Percentiles rank a stretch among this genome's conserved stretches.
phyloP scores from a whole-genome alignment of 2,113 vertebrate species.

The Forbesichthys agassizii region DNA sequence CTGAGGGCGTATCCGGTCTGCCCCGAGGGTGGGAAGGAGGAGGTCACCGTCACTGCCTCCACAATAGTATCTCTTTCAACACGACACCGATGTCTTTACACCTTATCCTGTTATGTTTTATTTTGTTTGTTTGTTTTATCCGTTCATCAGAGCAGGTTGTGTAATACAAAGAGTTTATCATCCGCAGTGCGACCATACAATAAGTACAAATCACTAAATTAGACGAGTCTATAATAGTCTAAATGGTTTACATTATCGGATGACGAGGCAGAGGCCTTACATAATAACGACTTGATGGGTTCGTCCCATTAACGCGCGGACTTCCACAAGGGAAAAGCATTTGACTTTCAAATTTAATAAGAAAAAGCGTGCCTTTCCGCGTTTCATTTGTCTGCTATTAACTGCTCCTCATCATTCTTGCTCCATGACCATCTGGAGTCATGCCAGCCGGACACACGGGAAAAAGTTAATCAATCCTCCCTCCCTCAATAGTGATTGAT shows the following conservation, averaged over 20 bases:
- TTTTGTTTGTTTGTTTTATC: conserved; percentile 2
- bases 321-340: conserved; percentile 88
- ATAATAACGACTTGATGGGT: conserved; percentile 13
- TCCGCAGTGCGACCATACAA: not conserved
- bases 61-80: conserved; percentile 64
- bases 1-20: conserved; percentile 90
- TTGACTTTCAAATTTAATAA: conserved; percentile 99
- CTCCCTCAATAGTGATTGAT: conserved; percentile 91
- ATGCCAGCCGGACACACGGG: conserved; percentile 82
- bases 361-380: conserved; percentile 91
- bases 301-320: conserved; percentile 68
- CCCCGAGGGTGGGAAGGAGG: conserved; percentile 91
- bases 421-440: conserved; percentile 84
- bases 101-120: conserved; percentile 12
- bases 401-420: conserved; percentile 87
- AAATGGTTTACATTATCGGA: conserved; percentile 1
- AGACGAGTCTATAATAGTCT: not conserved
- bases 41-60: conserved; percentile 69
- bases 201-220: not conserved
- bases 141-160: conserved; percentile 3
- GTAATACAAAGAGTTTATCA: not conserved
- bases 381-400: conserved; percentile 95
- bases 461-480: conserved; percentile 89
- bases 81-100: conserved; percentile 50
- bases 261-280: conserved; percentile 1